Evolutionary conservation across 2,888 invertebrate genomes (phyloP), one percentile per base, ranked within the genome.

Genomic region (Drosophila falleni): DNA sequence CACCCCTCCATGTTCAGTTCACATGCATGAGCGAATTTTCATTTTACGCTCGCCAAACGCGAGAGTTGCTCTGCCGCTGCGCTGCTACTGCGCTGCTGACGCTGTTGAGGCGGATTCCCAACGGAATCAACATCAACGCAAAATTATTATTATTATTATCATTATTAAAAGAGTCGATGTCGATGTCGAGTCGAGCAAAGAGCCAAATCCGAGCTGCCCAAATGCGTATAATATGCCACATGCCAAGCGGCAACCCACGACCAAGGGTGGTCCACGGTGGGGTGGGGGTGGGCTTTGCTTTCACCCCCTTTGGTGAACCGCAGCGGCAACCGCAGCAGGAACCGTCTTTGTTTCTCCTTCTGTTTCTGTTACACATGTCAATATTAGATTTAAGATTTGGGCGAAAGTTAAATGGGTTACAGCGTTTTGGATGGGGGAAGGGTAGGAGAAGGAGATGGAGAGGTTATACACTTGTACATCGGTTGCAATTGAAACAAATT

Each of bases 1-100:
- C 50, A 10, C n/a, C 15, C 29, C 13, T 9, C 8, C 13, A 19
- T 63, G 53, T 70, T 77, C 72, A 76, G 54, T 73, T 77, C 72
- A 78, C 76, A 85, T 78, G 89, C 85, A 74, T 87, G 81, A 81
- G 61, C 83, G 83, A 80, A 75, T 89, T 89, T 85, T 74, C 85
- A 87, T 87, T 89, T 87, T 82, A 78, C 82, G 75, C 70, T 70
- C 65, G 44, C 42, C 42, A 42, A 42, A 42, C 16, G 49, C 53
- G 44, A 39, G 33, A 26, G 53, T 29, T 35, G 11, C 55, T 11
- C 39, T 16, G 33, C 15, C 15, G 2, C 23, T 13, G 35, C 33
- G 4, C 44, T 15, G 46, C 35, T 23, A 1, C 16, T 5, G 35
- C 4, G 15, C 55, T 33, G 46, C 46, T 3, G 16, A 33, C 6